These are phyloP conservation scores for Oxyura jamaicensis DNA, from an alignment of 2,113 vertebrate genomes.

Conservation along the genomic window DNA sequence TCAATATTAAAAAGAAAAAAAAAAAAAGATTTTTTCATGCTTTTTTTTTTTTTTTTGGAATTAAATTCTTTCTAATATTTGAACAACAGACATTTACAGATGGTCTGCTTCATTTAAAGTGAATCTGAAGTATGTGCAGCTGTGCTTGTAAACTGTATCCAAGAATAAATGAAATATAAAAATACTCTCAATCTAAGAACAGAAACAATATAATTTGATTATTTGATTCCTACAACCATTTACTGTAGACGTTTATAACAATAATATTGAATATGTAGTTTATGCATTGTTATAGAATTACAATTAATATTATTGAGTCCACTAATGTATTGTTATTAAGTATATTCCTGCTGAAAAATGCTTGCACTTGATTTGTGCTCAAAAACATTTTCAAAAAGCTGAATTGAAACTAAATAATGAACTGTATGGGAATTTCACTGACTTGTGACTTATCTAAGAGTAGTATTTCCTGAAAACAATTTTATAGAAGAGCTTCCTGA, in stretches of 20 bases:
- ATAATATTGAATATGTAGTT: not conserved
- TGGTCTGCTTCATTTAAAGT: not conserved
- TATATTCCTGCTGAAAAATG: not conserved
- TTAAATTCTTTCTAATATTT: not conserved
- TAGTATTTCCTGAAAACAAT: not conserved
- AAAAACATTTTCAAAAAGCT: not conserved
- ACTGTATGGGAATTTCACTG: not conserved
- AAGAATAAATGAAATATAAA: not conserved
- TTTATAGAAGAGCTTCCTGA: not conserved
- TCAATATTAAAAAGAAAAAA: not conserved
- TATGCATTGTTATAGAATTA: not conserved
- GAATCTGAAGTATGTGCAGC: not conserved
- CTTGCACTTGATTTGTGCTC: not conserved
- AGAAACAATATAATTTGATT: not conserved
- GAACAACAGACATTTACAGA: not conserved
- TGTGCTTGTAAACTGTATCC: not conserved
- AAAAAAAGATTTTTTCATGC: not conserved
- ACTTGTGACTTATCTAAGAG: not conserved
- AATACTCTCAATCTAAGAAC: not conserved
- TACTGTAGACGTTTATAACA: not conserved
- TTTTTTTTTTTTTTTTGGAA: not conserved
- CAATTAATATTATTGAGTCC: not conserved
- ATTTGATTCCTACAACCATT: not conserved
- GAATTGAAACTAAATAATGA: not conserved
- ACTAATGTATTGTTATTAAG: not conserved